Evolutionary conservation across 2,113 vertebrate genomes (phyloP), one percentile per base, ranked within the genome.

Genomic region (Stigmatopora argus): DNA sequence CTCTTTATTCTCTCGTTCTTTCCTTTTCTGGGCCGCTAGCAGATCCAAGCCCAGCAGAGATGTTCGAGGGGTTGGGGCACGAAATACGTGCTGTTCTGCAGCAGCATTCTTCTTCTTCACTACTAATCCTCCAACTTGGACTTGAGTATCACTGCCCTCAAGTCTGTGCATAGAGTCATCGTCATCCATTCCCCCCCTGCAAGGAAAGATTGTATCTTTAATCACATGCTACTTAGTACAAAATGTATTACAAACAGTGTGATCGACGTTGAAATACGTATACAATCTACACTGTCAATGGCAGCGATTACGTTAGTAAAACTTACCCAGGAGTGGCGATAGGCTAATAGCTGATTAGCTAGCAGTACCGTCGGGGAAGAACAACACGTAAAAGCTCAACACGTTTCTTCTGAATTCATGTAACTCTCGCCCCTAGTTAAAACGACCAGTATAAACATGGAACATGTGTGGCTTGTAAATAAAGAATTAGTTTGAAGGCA

Each of bases 21-120:
- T 95, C 58, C 96, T 92, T 71, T 98, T 98, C 87, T 96, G 92
- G 1, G 94, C 94, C 11, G 97, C 97, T 74, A 99, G 75, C n/a
- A 94, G 83, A 78, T 99, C 97, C 70, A 99, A 88, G 8, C 97
- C 96, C 62, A 99, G 82, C 67, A 98, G 62, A 4, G 97, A 99
- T 10, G 91, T 89, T 62, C 95, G 94, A 0, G 97, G 97, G 0
- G 97, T 93, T 0, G 96, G 96, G 0, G 93, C 93, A 73, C 95
- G 93, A 74, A 99, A 98, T 57, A 98, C 87, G 49, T 98, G 96
- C 61, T 92, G 92, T 74, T 98, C 95, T n/a, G 75, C 68, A 15
- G 91, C 84, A 0, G 92, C 92, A 47, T 88, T 93, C 78, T 92
- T 94, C 63, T 90, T 92, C 79, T 93, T 94, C 26, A 92, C 86